Conservation (phyloP, 2,797 vertebrate species). For the Tolypeutes matacus region DNA sequence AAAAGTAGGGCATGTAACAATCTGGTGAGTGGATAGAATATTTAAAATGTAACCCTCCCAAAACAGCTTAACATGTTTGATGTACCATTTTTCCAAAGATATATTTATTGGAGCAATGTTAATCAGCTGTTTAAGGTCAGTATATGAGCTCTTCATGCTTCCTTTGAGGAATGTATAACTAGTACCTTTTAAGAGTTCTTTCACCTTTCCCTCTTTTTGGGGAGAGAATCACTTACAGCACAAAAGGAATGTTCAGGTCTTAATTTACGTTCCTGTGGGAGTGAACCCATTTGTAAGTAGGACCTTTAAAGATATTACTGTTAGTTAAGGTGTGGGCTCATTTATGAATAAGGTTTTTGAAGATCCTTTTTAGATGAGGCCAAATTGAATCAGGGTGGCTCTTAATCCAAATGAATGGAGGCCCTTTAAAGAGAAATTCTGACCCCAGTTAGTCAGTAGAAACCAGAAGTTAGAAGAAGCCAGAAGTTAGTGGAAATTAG, state of each 20-base stretch:
- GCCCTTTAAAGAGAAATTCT: too few species aligned
- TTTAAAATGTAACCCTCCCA: neutral
- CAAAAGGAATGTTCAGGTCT: neutral
- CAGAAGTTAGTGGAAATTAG: too few species aligned
- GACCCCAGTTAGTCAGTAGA: too few species aligned
- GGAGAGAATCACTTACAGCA: too few species aligned
- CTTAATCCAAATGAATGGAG: too few species aligned
- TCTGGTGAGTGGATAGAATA: neutral
- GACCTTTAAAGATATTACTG: too few species aligned
- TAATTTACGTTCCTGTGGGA: too few species aligned
- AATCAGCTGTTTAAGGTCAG: neutral
- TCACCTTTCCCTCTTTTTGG: neutral
- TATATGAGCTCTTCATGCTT: neutral
- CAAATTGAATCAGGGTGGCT: neutral
- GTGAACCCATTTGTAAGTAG: too few species aligned
- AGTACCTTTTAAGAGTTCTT: neutral
- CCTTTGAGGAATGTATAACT: neutral
- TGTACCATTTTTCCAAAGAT: conserved; percentile 1
- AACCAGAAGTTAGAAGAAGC: too few species aligned
- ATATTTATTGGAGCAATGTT: neutral
- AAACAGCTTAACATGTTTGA: neutral
- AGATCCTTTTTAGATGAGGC: neutral
- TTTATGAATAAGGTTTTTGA: neutral
- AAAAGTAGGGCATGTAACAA: neutral
- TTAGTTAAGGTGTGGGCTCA: too few species aligned